Percentiles rank a stretch among this genome's conserved stretches.
These are phyloP conservation scores for Sprattus sprattus DNA, from an alignment of 2,113 vertebrate species.

Conservation along the genomic window DNA sequence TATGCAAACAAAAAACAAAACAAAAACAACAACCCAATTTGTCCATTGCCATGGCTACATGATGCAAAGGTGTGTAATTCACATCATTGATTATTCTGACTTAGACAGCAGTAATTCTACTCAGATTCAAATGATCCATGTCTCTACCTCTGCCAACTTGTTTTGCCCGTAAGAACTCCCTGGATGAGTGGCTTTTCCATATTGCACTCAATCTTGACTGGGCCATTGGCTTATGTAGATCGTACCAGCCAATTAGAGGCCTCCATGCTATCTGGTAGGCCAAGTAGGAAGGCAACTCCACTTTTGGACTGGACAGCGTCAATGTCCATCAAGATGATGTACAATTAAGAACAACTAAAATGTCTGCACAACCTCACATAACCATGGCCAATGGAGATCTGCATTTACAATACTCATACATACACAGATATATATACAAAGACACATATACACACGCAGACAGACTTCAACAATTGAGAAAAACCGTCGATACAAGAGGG, in stretches of 20 bases:
- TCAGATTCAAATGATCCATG: slow-evolving; percentile 3
- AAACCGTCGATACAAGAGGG: slow-evolving; percentile 40
- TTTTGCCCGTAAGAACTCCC: no score
- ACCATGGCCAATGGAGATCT: slow-evolving; percentile 54
- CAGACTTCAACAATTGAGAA: slow-evolving; percentile 25
- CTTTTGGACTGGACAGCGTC: background rate
- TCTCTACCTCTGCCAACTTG: background rate
- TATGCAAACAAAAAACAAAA: background rate
- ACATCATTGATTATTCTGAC: background rate
- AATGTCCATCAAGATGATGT: background rate
- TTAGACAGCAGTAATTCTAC: background rate
- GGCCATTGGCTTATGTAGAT: background rate
- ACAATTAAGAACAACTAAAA: background rate
- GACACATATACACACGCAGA: slow-evolving; percentile 53
- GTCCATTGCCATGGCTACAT: background rate
- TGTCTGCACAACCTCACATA: slow-evolving; percentile 5
- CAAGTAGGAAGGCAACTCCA: background rate
- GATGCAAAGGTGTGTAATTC: background rate
- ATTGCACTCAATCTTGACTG: background rate
- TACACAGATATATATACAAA: slow-evolving; percentile 50
- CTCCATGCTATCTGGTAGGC: background rate
- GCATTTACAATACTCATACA: slow-evolving; percentile 71
- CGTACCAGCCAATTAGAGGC: slow-evolving; percentile 25
- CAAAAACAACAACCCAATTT: background rate
- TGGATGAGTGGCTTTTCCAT: no score